Evolutionary conservation across 2,797 vertebrate species (phyloP).

Genomic region (Nannoperca obscura): DNA sequence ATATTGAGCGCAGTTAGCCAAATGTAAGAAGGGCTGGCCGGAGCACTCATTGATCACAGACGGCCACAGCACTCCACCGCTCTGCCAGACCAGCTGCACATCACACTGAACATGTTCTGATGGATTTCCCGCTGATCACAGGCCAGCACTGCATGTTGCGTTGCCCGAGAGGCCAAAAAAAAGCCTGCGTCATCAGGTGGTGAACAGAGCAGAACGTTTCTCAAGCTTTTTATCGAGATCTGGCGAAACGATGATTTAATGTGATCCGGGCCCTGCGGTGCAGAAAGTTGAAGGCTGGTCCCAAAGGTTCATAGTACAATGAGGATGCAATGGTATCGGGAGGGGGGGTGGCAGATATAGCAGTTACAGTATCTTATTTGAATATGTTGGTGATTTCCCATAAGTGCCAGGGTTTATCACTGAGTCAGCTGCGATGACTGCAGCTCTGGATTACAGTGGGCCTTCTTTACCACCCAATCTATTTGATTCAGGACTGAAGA

Average conservation of each 20-base stretch:
- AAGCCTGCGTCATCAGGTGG: slow-evolving; percentile 49
- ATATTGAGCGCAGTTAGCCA: slow-evolving; percentile 31
- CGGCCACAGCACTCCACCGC: slow-evolving; percentile 3
- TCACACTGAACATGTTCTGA: slow-evolving; percentile 43
- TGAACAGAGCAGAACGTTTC: slow-evolving; percentile 40
- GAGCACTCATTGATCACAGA: slow-evolving; percentile 48
- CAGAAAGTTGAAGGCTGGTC: slow-evolving; percentile 36
- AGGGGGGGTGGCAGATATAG: background rate
- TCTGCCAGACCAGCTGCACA: slow-evolving; percentile 44
- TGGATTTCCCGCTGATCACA: slow-evolving; percentile 52
- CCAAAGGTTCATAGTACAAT: slow-evolving; percentile 11
- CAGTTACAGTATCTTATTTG: slow-evolving; percentile 50
- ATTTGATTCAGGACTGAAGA: slow-evolving; percentile 35
- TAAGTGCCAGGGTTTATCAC: slow-evolving; percentile 57
- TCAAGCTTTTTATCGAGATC: slow-evolving; percentile 17
- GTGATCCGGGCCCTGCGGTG: background rate
- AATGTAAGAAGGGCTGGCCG: slow-evolving; percentile 42
- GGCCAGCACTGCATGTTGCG: slow-evolving; percentile 56
- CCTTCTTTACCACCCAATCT: slow-evolving; percentile 50
- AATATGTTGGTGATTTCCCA: slow-evolving; percentile 69
- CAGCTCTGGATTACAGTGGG: slow-evolving; percentile 36
- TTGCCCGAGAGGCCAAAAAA: slow-evolving; percentile 10
- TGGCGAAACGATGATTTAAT: slow-evolving; percentile 47
- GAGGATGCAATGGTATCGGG: background rate
- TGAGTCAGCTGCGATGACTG: slow-evolving; percentile 50